Evolutionary conservation across 2,113 vertebrate genomes (phyloP).

Genomic region (Phocoena phocoena): DNA sequence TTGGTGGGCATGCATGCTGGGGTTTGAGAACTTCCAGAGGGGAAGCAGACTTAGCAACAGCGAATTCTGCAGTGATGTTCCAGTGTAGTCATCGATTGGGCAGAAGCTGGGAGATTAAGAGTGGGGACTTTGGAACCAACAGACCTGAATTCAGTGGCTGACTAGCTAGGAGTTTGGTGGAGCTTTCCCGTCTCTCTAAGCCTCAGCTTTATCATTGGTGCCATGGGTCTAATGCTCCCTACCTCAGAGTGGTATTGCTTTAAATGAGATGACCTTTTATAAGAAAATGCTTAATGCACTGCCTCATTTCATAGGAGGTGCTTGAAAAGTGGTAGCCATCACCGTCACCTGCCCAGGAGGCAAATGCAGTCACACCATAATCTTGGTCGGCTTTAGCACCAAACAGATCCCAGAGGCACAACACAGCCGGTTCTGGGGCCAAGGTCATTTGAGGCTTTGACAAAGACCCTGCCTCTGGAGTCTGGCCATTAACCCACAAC

Average conservation of each 20-base stretch:
- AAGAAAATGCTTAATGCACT: not conserved
- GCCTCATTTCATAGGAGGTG: not conserved
- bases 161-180: not conserved
- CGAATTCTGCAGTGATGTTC: not conserved
- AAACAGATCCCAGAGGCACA: conserved; percentile 67
- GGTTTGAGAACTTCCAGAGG: not conserved
- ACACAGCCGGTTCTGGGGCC: conserved; percentile 46
- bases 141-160: not conserved
- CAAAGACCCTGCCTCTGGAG: not conserved
- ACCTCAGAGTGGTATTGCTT: not conserved
- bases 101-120: not conserved
- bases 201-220: not conserved
- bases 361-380: not conserved
- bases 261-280: not conserved
- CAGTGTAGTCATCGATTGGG: rapidly evolving
- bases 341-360: not conserved
- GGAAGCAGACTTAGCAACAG: not conserved
- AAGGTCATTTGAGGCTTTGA: not conserved
- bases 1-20: not conserved
- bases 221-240: not conserved
- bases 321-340: not conserved
- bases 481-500: not conserved
- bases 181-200: not conserved
- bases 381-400: conserved; percentile 36
- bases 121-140: not conserved